Percentiles rank a stretch among this genome's conserved stretches.
phyloP scores from a whole-genome alignment of 2,113 vertebrate genomes.

The Platycercus adscitus region DNA sequence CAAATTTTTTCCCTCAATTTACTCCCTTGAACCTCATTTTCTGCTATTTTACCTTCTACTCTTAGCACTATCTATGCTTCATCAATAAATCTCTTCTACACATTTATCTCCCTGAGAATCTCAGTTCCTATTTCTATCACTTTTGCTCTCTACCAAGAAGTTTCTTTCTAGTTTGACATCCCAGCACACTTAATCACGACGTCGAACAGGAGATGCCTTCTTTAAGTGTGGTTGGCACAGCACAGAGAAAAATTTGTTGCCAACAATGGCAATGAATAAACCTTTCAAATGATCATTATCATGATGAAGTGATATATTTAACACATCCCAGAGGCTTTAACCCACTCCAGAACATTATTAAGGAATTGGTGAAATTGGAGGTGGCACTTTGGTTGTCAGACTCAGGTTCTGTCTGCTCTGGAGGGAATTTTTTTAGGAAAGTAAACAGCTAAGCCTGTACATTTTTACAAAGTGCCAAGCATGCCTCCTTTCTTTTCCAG shows the following conservation, averaged over 20 bases:
- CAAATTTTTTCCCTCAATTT: slow-evolving; percentile 69
- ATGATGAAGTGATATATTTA: not conserved
- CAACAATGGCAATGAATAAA: not conserved
- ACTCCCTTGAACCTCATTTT: slow-evolving; percentile 76
- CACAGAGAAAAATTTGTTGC: not conserved
- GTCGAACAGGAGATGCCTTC: not conserved
- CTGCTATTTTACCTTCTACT: slow-evolving; percentile 75
- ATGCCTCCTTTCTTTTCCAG: not conserved
- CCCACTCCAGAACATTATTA: not conserved
- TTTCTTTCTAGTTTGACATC: slow-evolving; percentile 1
- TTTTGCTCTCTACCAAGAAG: slow-evolving; percentile 51
- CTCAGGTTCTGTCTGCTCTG: not conserved
- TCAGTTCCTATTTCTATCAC: slow-evolving; percentile 58
- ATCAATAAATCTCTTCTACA: slow-evolving; percentile 75
- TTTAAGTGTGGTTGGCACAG: not conserved
- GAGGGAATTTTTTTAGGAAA: not conserved
- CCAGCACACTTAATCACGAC: slow-evolving; percentile 1
- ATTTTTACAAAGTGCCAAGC: not conserved
- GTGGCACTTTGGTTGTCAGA: not conserved
- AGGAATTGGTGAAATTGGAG: not conserved
- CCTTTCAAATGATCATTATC: not conserved
- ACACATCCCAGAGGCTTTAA: not conserved
- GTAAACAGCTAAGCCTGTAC: not conserved
- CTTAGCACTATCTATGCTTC: slow-evolving; percentile 73
- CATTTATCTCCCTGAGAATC: slow-evolving; percentile 72